A percentile compares a stretch with the other conserved stretches of the same genome.
These are phyloP conservation scores for Tychaedon coryphoeus DNA, from an alignment of 2,113 vertebrate genomes.

Conservation along the genomic window DNA sequence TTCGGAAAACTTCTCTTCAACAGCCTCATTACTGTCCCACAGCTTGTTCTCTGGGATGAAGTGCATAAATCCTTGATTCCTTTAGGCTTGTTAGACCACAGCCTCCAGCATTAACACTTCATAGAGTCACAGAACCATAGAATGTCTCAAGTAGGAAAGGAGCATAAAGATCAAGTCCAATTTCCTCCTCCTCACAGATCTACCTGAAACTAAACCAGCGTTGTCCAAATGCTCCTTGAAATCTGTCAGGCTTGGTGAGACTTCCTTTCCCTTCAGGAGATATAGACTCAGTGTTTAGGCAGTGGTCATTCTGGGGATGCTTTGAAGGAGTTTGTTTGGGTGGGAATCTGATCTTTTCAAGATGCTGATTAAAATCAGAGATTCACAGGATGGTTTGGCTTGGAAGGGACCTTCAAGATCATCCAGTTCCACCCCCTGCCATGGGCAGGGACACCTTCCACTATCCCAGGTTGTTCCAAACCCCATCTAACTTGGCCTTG, in stretches of 20 bases:
- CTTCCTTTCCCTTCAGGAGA: neutral
- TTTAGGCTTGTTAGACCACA: neutral
- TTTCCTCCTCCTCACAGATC: neutral
- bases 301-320: neutral
- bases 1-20: neutral
- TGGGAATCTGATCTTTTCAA: neutral
- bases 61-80: neutral
- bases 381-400: neutral
- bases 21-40: neutral
- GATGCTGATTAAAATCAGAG: neutral
- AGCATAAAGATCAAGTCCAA: neutral
- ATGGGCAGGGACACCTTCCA: neutral
- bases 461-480: accelerated
- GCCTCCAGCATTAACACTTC: neutral
- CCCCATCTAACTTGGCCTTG: accelerated
- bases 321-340: neutral
- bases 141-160: neutral
- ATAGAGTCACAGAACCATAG: neutral
- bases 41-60: neutral
- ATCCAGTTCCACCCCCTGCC: neutral
- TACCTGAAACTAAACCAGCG: neutral
- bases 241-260: neutral
- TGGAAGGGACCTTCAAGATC: neutral
- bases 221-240: neutral
- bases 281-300: neutral